These are phyloP conservation scores for Gasterosteus nipponicus DNA, from an alignment of 2,113 vertebrate genomes.

Conservation along the genomic window DNA sequence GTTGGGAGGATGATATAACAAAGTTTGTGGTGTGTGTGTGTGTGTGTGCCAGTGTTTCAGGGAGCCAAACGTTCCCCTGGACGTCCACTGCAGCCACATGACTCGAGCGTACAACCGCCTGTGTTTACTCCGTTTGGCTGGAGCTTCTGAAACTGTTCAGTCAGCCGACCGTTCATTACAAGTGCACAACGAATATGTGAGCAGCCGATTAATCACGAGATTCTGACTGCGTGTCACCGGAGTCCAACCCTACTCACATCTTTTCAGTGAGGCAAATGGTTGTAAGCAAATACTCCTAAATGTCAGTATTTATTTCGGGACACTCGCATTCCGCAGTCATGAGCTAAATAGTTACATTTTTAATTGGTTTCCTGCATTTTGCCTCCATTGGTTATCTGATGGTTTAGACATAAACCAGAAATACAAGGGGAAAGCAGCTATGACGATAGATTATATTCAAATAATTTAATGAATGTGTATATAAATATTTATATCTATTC, in stretches of 20 bases:
- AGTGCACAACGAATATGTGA: constrained; percentile 42
- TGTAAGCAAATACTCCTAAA: not conserved
- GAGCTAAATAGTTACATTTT: not conserved
- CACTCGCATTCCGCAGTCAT: not conserved
- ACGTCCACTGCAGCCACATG: constrained; percentile 62
- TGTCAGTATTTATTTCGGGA: not conserved
- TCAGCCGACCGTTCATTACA: constrained; percentile 45
- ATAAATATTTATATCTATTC: not conserved
- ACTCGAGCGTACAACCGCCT: constrained; percentile 50
- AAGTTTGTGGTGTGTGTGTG: constrained; percentile 34
- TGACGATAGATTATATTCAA: not conserved
- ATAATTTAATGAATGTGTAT: not conserved
- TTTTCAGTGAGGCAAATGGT: constrained; percentile 6
- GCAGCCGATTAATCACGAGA: not conserved
- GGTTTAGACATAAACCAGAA: not conserved
- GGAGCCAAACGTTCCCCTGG: constrained; percentile 63
- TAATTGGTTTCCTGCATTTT: not conserved
- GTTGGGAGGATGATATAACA: constrained; percentile 61
- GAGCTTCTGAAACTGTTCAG: constrained; percentile 57
- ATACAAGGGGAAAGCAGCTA: not conserved
- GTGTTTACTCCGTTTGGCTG: constrained; percentile 52
- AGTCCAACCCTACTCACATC: not conserved
- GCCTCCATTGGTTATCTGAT: not conserved
- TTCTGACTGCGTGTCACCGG: constrained; percentile 18
- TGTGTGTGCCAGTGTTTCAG: constrained; percentile 44